These are phyloP conservation scores for Campylomormyrus numenius DNA, from an alignment of 2,113 vertebrate species.

Conservation along the genomic window DNA sequence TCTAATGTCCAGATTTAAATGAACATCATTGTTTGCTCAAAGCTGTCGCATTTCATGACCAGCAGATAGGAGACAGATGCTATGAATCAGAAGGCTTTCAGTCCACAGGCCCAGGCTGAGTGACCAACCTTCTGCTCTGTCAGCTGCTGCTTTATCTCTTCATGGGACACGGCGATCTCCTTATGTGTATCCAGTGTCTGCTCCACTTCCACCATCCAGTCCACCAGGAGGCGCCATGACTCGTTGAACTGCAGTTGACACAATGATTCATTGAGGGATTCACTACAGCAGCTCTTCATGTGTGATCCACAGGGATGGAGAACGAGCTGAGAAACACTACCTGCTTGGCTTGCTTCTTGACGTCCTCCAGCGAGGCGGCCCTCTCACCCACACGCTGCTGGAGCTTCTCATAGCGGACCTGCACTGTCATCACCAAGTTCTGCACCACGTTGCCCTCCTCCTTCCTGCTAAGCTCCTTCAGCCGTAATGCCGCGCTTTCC, in stretches of 20 bases:
- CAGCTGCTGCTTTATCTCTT: constrained; percentile 75
- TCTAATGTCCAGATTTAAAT: neutral
- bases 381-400: constrained; percentile 55
- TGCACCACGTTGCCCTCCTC: constrained; percentile 64
- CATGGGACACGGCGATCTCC: constrained; percentile 61
- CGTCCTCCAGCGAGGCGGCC: constrained; percentile 61
- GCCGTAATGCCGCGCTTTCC: constrained; percentile 52
- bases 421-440: constrained; percentile 62
- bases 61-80: neutral
- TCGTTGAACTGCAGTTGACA: constrained; percentile 69
- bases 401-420: constrained; percentile 63
- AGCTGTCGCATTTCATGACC: neutral
- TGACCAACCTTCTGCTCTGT: constrained; percentile 68
- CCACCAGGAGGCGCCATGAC: constrained; percentile 69
- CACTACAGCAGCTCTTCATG: neutral
- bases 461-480: constrained; percentile 63
- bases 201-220: constrained; percentile 76
- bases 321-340: constrained; percentile 34
- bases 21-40: neutral
- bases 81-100: neutral
- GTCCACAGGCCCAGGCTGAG: neutral
- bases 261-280: neutral
- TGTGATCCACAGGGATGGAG: neutral
- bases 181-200: constrained; percentile 60
- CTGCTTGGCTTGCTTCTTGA: constrained; percentile 66